These are phyloP conservation scores for Aricia agestis DNA, from an alignment of 1,140 invertebrate genomes.

Conservation along the genomic window DNA sequence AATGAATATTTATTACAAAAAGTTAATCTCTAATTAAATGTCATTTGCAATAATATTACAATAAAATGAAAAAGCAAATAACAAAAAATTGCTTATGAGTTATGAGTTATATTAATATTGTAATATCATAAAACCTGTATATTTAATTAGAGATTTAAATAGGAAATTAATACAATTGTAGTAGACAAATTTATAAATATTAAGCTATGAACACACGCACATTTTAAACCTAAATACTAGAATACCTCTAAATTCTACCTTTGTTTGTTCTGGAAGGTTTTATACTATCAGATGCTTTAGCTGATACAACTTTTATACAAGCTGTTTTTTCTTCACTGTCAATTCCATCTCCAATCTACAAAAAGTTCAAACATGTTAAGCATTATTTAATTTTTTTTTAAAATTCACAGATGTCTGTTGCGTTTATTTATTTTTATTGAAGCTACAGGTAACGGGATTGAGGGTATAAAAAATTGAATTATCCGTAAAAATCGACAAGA, in stretches of 20 bases:
- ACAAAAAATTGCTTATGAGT: not conserved
- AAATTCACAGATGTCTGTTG: no score
- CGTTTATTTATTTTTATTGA: no score
- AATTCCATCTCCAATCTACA: constrained; percentile 51
- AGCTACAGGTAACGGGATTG: no score
- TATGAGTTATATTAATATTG: no score
- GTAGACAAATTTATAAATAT: not conserved
- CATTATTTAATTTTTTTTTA: no score
- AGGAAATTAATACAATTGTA: not conserved
- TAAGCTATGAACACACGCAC: constrained; percentile 64
- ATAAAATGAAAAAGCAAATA: no score
- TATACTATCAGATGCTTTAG: constrained; percentile 30
- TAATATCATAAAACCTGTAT: not conserved
- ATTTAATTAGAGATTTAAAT: not conserved
- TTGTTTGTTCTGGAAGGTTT: constrained; percentile 28
- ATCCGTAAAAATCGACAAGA: no score
- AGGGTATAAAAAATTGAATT: no score
- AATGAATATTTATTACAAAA: not conserved
- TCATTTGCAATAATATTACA: not conserved
- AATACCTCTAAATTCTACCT: constrained; percentile 33
- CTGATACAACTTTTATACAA: constrained; percentile 50
- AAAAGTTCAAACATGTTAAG: not conserved
- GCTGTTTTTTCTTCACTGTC: constrained; percentile 45
- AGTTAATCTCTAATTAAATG: not conserved
- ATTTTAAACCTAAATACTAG: constrained; percentile 17